Base-by-base conservation (phyloP, 2,888 invertebrate species). In the Eueremaeus valkanovi region DNA sequence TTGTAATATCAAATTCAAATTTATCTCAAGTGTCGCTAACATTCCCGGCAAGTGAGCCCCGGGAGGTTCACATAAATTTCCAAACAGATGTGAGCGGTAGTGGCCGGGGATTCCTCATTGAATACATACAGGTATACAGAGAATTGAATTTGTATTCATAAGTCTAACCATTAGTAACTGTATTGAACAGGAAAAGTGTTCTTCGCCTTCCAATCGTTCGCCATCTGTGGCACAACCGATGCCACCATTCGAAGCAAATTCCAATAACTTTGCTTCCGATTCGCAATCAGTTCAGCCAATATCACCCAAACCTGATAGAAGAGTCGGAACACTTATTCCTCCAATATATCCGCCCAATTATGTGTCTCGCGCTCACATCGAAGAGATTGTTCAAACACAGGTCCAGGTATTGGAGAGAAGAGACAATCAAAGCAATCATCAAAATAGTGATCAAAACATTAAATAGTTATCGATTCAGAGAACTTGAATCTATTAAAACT, bases 91-190 rank as follows among this genome's bases (percentile, higher is more conserved):
- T 73, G 6, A 75, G 68, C n/a, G 77, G 73, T 6, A 77, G 73
- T n/a, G 76, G 78, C 11, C 77, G 76, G 29, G 80, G 80, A n/a
- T 80, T 80, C 61, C 77, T 78, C 42, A 73, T 79, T 9, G 79
- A 79, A 58, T 80, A 79, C 74, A 33, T 72, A n/a, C 78, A 78
- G 66, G 75, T 73, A 76, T 68, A 42, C 1, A 1, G 18, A 27
- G 33, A 42, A 1, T 33, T 33, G n/a, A 33, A 49, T 8, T 24
- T 55, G 27, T 49, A 55, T 55, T 21, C 8, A 21, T 51, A 9
- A 18, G n/a, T 27, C 1, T 49, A 40, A 49, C 29, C 29, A n/a
- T n/a, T n/a, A n/a, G n/a, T n/a, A 55, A 24, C n/a, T 51, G 13
- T 18, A 51, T 13, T 11, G n/a, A n/a, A n/a, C 27, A 68, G 68